These are phyloP conservation scores for Anabacerthia variegaticeps DNA, from an alignment of 2,797 vertebrate species.

Conservation along the genomic window DNA sequence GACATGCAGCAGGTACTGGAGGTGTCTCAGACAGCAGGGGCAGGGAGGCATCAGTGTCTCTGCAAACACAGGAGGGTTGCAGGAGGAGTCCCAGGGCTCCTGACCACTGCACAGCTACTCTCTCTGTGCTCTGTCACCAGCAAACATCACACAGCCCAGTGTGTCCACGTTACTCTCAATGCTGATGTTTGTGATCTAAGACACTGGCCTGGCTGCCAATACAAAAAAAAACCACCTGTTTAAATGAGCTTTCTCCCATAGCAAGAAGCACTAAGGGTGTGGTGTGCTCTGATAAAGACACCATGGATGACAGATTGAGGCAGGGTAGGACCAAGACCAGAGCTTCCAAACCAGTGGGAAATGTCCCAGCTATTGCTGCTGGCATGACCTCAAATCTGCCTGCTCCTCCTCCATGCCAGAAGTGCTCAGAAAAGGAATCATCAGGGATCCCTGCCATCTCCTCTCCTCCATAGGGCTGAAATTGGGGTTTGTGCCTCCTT, in stretches of 20 bases:
- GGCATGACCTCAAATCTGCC: neutral
- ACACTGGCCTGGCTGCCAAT: neutral
- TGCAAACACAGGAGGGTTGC: neutral
- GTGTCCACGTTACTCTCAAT: fast-evolving
- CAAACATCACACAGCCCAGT: fast-evolving
- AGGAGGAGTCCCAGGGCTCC: neutral
- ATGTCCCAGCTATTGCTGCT: neutral
- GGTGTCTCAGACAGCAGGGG: fast-evolving
- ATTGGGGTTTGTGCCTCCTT: neutral
- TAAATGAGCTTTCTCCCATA: neutral
- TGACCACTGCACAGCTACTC: fast-evolving
- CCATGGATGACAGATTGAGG: neutral
- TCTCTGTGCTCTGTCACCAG: neutral
- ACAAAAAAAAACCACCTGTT: neutral
- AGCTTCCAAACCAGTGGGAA: neutral
- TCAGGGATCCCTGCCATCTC: fast-evolving
- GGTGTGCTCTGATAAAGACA: neutral
- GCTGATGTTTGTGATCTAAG: fast-evolving
- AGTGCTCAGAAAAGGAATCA: neutral
- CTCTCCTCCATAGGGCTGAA: neutral
- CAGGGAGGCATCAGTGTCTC: neutral
- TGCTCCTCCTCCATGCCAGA: fast-evolving
- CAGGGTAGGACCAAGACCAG: neutral
- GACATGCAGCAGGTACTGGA: fast-evolving
- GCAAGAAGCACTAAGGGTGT: neutral